Conservation (phyloP, 2,888 invertebrate species). For the Cyclophora punctaria region DNA sequence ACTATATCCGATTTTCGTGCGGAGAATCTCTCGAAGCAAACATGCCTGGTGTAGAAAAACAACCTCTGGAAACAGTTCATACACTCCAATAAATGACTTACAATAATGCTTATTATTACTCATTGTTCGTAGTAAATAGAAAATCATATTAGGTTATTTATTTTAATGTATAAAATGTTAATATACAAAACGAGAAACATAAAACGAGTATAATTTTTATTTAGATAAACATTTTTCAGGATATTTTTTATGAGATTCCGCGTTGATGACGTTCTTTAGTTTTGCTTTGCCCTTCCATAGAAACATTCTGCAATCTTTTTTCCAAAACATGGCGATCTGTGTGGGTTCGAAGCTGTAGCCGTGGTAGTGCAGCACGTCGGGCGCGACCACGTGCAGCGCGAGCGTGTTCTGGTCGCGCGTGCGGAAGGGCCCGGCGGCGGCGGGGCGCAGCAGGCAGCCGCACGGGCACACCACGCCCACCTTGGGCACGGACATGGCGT, state of each 20-base stretch:
- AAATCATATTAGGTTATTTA: constrained; percentile 23
- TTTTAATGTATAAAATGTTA: constrained; percentile 22
- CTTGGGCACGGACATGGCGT: constrained; percentile 41
- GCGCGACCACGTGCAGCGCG: constrained; percentile 63
- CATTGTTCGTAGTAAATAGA: constrained; percentile 11
- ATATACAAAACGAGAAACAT: constrained; percentile 2
- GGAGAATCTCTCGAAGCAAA: constrained; percentile 77
- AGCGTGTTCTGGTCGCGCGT: constrained; percentile 60
- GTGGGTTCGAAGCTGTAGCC: constrained; percentile 72
- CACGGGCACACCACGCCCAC: constrained; percentile 57
- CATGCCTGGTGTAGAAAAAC: constrained; percentile 64
- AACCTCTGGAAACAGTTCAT: constrained; percentile 76
- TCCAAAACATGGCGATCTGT: constrained; percentile 79
- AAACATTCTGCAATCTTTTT: constrained; percentile 82
- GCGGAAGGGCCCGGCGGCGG: constrained; percentile 49
- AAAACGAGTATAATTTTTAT: constrained; percentile 16
- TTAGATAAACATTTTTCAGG: constrained; percentile 2
- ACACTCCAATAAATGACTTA: constrained; percentile 72
- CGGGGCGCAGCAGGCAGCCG: constrained; percentile 54
- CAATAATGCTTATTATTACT: neutral
- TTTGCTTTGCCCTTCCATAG: constrained; percentile 71
- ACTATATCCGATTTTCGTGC: constrained; percentile 91
- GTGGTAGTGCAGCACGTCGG: constrained; percentile 71
- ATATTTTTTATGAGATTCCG: constrained; percentile 38
- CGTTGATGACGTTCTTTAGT: constrained; percentile 42